A percentile compares a stretch with the other conserved stretches of the same genome.
Evolutionary conservation across 2,113 vertebrate species (phyloP).

Genomic region (Thalassarche chlororhynchos): DNA sequence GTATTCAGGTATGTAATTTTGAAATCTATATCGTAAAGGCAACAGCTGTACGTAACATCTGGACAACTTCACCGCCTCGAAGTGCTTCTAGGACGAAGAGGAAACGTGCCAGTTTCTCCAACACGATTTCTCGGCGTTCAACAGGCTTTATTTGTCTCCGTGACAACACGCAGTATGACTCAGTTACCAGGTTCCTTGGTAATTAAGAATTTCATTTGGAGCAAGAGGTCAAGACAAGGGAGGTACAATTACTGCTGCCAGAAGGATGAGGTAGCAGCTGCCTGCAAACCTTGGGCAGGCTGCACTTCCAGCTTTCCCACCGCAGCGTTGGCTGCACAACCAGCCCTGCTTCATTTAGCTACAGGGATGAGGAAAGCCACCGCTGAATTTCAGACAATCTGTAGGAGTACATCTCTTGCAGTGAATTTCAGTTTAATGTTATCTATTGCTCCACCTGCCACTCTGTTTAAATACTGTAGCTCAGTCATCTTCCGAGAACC

Average conservation of each 20-base stretch:
- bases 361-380: neutral
- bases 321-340: neutral
- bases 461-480: neutral
- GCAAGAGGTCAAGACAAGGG: neutral
- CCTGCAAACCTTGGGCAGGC: fast-evolving
- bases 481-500: neutral
- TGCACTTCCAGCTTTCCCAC: neutral
- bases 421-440: neutral
- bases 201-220: neutral
- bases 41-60: neutral
- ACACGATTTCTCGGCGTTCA: neutral
- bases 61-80: neutral
- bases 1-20: neutral
- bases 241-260: fast-evolving
- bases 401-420: neutral
- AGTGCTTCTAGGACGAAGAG: neutral
- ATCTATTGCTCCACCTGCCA: slow-evolving; percentile 25
- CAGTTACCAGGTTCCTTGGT: neutral
- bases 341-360: neutral
- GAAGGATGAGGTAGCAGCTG: fast-evolving
- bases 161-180: neutral
- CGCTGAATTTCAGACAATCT: neutral
- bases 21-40: neutral
- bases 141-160: neutral
- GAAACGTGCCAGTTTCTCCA: neutral